Evolutionary conservation across 1,140 invertebrate species (phyloP).

Genomic region (Atopsyche davidsoni): DNA sequence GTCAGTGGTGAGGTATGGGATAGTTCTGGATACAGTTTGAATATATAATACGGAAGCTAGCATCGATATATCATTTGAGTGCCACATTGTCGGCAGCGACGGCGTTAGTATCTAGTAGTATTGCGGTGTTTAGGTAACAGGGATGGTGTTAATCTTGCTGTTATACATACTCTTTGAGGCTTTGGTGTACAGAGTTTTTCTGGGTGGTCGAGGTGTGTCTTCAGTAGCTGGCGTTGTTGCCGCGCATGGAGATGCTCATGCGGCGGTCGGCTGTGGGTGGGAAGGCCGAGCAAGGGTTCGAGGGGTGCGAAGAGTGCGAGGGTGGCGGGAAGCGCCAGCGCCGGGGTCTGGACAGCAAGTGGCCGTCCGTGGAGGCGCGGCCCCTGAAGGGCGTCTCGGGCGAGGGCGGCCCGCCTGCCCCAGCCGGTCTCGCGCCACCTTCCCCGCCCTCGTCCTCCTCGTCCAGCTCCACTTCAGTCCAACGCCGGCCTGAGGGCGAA

Average conservation of each 20-base stretch:
- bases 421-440: conserved; percentile 30
- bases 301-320: conserved; percentile 32
- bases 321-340: conserved; percentile 49
- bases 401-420: conserved; percentile 26
- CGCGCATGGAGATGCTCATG: conserved; percentile 53
- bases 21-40: too few relatives aligned
- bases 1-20: too few relatives aligned
- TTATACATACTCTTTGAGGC: too few relatives aligned
- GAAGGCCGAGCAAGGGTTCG: conserved; percentile 20
- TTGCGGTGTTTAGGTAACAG: too few relatives aligned
- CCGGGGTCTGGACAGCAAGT: conserved; percentile 44
- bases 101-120: too few relatives aligned
- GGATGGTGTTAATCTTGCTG: too few relatives aligned
- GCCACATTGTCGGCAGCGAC: too few relatives aligned
- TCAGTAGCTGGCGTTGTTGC: conserved; percentile 51
- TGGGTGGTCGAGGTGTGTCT: too few relatives aligned
- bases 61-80: too few relatives aligned
- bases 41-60: too few relatives aligned
- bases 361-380: conserved; percentile 58
- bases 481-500: conserved; percentile 34
- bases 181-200: too few relatives aligned
- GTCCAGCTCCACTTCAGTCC: conserved; percentile 44
- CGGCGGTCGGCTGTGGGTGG: conserved; percentile 44
- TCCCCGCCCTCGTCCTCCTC: conserved; percentile 37
- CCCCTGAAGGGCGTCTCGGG: conserved; percentile 50